phyloP scores from a whole-genome alignment of 1,140 invertebrate species.

The Zaprionus lachaisei region DNA sequence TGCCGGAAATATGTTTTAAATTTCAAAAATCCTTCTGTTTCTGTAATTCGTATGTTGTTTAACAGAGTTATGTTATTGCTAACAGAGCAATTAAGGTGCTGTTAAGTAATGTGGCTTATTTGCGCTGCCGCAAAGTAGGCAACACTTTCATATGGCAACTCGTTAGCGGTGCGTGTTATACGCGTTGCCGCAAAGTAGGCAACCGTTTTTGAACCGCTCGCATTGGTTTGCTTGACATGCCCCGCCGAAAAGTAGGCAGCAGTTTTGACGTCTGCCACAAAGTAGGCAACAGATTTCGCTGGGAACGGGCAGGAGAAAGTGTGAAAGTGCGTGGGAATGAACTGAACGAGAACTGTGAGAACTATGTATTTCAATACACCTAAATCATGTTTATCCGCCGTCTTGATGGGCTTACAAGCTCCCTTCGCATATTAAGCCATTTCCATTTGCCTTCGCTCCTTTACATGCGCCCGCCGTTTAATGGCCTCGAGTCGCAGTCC shows the following conservation, averaged over 20 bases:
- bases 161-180: not conserved
- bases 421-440: constrained; percentile 73
- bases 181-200: not conserved
- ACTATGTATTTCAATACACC: constrained; percentile 77
- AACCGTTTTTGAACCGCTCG: not conserved
- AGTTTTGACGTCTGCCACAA: constrained; percentile 28
- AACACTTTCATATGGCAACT: constrained; percentile 42
- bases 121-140: constrained; percentile 57
- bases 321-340: constrained; percentile 14
- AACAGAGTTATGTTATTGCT: no score
- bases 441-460: constrained; percentile 57
- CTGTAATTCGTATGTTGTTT: no score
- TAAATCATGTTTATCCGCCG: constrained; percentile 80
- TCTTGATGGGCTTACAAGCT: constrained; percentile 58
- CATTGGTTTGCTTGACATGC: constrained; percentile 17
- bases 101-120: constrained; percentile 17
- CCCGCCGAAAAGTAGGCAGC: constrained; percentile 37
- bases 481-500: constrained; percentile 13
- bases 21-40: no score
- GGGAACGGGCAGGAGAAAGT: constrained; percentile 3
- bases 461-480: constrained; percentile 44
- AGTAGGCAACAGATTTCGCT: constrained; percentile 45
- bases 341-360: constrained; percentile 37
- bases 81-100: not conserved
- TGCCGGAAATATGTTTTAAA: no score